Conservation (phyloP, 2,113 vertebrate species). For the Myotis yumanensis region DNA sequence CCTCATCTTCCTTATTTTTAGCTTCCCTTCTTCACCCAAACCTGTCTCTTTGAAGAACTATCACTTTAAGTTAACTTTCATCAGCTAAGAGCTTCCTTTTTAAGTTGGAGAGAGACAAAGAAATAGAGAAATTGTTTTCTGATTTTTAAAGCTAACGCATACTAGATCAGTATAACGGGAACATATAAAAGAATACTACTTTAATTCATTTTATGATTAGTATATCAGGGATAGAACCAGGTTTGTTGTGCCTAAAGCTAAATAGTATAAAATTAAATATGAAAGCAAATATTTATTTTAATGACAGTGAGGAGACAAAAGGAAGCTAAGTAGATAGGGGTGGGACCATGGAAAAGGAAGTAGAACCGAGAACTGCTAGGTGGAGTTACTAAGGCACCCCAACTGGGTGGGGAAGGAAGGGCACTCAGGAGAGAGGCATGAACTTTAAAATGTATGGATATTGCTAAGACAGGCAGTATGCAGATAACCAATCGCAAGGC, state of each 20-base stretch:
- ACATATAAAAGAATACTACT: not conserved
- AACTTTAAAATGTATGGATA: too few species aligned
- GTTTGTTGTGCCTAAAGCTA: conserved; percentile 9
- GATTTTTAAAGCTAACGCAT: not conserved
- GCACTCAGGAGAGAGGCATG: too few species aligned
- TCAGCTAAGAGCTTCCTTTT: conserved; percentile 27
- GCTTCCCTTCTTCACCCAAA: not conserved
- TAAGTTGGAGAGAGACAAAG: not conserved
- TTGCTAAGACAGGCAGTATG: too few species aligned
- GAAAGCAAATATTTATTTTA: conserved; percentile 40
- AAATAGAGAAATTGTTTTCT: not conserved
- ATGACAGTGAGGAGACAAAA: too few species aligned
- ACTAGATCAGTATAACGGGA: not conserved
- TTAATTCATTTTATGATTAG: conserved; percentile 26
- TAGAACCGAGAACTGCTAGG: too few species aligned
- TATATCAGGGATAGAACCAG: not conserved
- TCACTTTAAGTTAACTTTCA: not conserved
- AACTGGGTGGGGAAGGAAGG: too few species aligned
- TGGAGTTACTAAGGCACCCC: too few species aligned
- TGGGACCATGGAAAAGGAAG: too few species aligned
- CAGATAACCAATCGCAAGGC: too few species aligned
- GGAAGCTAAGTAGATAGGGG: too few species aligned
- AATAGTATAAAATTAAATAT: conserved; percentile 33
- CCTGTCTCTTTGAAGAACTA: not conserved
- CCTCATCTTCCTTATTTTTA: conserved; percentile 2